Percentiles rank a stretch among this genome's conserved stretches.
These are phyloP conservation scores for Pyrrhura leucotis DNA, from an alignment of 2,797 vertebrate genomes.

Conservation along the genomic window DNA sequence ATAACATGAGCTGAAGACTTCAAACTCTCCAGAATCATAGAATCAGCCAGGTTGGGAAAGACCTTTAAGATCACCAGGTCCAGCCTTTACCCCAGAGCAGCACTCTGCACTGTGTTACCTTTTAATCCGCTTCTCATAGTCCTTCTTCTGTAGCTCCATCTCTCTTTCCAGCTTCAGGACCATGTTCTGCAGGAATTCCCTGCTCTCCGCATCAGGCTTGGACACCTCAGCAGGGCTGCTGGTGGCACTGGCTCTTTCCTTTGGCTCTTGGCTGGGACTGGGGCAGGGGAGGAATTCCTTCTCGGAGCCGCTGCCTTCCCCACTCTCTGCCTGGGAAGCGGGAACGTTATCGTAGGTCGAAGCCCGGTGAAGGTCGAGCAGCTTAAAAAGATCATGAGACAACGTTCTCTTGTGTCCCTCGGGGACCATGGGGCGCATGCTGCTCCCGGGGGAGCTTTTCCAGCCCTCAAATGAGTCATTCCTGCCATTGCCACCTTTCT, in stretches of 20 bases:
- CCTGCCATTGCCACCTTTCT: constrained; percentile 15
- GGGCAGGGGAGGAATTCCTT: constrained; percentile 14
- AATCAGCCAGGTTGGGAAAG: background rate
- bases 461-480: constrained; percentile 59
- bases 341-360: background rate
- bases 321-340: background rate
- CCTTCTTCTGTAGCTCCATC: constrained; percentile 66
- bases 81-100: background rate
- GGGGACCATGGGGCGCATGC: accelerated
- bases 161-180: constrained; percentile 63
- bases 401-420: constrained; percentile 81
- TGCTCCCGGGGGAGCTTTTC: constrained; percentile 31
- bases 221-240: background rate
- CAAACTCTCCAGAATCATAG: background rate
- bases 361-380: constrained; percentile 80
- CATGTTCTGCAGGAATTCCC: constrained; percentile 42
- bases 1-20: background rate
- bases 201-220: background rate
- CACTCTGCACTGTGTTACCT: constrained; percentile 74
- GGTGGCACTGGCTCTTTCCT: background rate
- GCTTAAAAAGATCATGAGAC: constrained; percentile 89
- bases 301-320: background rate
- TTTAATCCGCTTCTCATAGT: constrained; percentile 74
- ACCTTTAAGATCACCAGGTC: background rate
- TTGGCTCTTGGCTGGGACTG: background rate